Evolutionary conservation across 2,888 invertebrate species (phyloP), one percentile per base, ranked within the genome.

Genomic region (Congeria kusceri): DNA sequence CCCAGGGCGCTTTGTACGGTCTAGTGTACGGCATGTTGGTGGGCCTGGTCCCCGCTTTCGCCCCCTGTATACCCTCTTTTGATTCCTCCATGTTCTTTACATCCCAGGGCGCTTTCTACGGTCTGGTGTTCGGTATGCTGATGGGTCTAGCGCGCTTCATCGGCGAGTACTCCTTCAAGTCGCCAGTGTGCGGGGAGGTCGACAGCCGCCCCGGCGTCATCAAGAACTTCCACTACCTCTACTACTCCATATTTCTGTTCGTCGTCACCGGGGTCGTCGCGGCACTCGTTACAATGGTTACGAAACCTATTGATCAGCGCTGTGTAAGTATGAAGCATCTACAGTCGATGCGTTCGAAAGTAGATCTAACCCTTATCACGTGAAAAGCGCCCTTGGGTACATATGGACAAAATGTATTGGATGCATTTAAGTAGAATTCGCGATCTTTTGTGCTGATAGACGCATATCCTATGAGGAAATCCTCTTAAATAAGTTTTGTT

Each of bases 31-130:
- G 95, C 0, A 91, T 95, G 73, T 84, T 91, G 15, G 87, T 94
- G 7, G 94, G 95, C 18, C 61, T 91, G 39, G 86, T n/a, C n/a
- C n/a, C n/a, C n/a, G n/a, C n/a, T n/a, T n/a, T n/a, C n/a, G n/a
- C n/a, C n/a, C n/a, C n/a, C n/a, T n/a, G n/a, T n/a, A n/a, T n/a
- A n/a, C n/a, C n/a, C n/a, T n/a, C n/a, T n/a, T n/a, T n/a, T n/a
- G n/a, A n/a, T n/a, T n/a, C n/a, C n/a, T n/a, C n/a, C n/a, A n/a
- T n/a, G n/a, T n/a, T n/a, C n/a, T n/a, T n/a, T n/a, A n/a, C n/a
- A n/a, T 85, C 87, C n/a, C 88, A 95, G 95, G 95, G 95, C 3
- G 95, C 95, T 0, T 95, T 95, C 87, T 94, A 93, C 93, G 94
- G 94, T 0, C 88, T 95, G n/a, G 92, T 95, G 88, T 82, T 93